Percentiles rank a stretch among this genome's conserved stretches.
These are phyloP conservation scores for Coptodon bakossiorum DNA, from an alignment of 2,113 vertebrate species.

Conservation along the genomic window DNA sequence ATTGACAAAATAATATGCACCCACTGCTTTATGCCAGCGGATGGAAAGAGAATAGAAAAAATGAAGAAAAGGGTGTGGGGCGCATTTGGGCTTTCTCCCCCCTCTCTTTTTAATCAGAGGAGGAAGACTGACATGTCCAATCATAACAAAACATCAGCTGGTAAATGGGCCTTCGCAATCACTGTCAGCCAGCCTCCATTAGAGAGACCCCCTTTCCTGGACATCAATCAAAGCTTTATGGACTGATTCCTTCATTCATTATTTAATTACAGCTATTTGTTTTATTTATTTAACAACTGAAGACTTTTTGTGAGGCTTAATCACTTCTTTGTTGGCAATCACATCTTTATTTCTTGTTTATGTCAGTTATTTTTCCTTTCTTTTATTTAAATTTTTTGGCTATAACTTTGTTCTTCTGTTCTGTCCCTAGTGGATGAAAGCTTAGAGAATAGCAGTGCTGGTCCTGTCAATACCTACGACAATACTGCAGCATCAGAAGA, in stretches of 20 bases:
- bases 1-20: slow-evolving; percentile 99
- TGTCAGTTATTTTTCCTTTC: slow-evolving; percentile 28
- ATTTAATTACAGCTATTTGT: slow-evolving; percentile 70
- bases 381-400: slow-evolving; percentile 15
- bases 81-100: slow-evolving; percentile 69
- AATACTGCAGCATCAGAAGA: not conserved
- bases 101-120: slow-evolving; percentile 97
- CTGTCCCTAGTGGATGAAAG: slow-evolving; percentile 1
- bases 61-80: slow-evolving; percentile 82
- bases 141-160: slow-evolving; percentile 99
- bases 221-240: slow-evolving; percentile 89
- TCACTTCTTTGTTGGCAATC: slow-evolving; percentile 63
- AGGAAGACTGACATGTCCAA: slow-evolving; percentile 97
- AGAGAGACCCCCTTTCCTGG: slow-evolving; percentile 82
- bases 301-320: slow-evolving; percentile 61
- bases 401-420: slow-evolving; percentile 44
- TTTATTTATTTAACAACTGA: slow-evolving; percentile 68
- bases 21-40: slow-evolving; percentile 83
- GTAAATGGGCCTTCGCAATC: slow-evolving; percentile 86
- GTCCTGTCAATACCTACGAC: not conserved
- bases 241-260: slow-evolving; percentile 70
- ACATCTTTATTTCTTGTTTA: slow-evolving; percentile 52
- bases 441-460: not conserved
- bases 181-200: slow-evolving; percentile 90
- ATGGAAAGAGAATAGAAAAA: slow-evolving; percentile 78